Evolutionary conservation across 2,888 invertebrate genomes (phyloP).

Genomic region (Oithona nana): DNA sequence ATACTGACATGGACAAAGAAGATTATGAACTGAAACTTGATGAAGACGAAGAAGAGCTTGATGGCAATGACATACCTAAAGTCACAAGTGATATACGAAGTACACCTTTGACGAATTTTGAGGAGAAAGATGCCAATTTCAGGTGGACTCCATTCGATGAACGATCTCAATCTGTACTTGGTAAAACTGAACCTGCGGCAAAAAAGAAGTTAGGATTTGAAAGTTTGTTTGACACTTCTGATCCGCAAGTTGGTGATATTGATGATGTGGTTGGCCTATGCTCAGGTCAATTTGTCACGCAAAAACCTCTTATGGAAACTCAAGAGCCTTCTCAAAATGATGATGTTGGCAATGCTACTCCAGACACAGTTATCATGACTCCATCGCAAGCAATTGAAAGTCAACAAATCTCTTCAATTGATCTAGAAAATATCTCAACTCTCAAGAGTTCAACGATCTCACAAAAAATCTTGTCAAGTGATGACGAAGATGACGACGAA

Average conservation of each 20-base stretch:
- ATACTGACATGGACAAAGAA: slow-evolving; percentile 20
- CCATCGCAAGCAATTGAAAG: not conserved
- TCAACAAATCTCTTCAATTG: not conserved
- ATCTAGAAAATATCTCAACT: not conserved
- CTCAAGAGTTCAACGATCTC: not conserved
- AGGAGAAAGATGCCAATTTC: not conserved
- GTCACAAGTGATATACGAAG: not conserved
- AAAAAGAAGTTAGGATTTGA: slow-evolving; percentile 13
- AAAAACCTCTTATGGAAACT: slow-evolving; percentile 18
- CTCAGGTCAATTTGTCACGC: slow-evolving; percentile 37
- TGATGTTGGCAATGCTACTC: not conserved
- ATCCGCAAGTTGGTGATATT: slow-evolving; percentile 18
- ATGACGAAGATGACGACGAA: slow-evolving; percentile 18
- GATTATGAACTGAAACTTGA: not conserved
- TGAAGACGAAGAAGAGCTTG: not conserved
- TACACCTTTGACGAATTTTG: not conserved
- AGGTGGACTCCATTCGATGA: slow-evolving; percentile 13
- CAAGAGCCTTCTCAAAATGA: not conserved
- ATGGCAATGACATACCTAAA: not conserved
- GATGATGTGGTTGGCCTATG: slow-evolving; percentile 31
- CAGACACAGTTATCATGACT: not conserved
- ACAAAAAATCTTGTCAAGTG: not conserved
- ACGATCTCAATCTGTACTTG: not conserved
- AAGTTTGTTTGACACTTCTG: slow-evolving; percentile 6
- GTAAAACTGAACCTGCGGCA: not conserved